Percentiles rank a stretch among this genome's conserved stretches.
Evolutionary conservation across 2,797 vertebrate genomes (phyloP).

Genomic region (Halcyon smyrnensis): DNA sequence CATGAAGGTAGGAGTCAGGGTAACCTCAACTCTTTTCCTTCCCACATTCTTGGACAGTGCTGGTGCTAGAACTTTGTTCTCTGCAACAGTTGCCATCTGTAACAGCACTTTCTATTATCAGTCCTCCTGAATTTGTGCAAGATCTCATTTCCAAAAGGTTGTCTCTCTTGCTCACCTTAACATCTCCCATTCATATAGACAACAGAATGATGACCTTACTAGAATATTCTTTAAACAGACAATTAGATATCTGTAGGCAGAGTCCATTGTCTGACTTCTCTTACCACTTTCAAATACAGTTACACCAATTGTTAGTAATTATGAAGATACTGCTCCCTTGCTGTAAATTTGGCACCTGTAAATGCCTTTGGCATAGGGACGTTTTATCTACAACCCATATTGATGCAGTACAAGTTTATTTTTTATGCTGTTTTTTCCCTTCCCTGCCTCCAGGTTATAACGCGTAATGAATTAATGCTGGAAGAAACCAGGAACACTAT

Average conservation of each 20-base stretch:
- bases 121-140: not conserved
- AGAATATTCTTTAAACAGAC: not conserved
- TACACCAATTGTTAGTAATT: not conserved
- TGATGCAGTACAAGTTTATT: not conserved
- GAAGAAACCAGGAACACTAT: conserved; percentile 99
- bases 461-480: conserved; percentile 96
- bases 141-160: not conserved
- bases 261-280: not conserved
- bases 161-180: not conserved
- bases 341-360: not conserved
- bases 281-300: no score
- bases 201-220: not conserved
- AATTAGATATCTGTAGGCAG: not conserved
- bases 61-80: conserved; percentile 10
- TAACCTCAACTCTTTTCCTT: conserved; percentile 44
- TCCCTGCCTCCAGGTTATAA: conserved; percentile 87
- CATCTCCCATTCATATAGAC: not conserved
- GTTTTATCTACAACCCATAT: not conserved
- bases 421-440: not conserved
- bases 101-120: not conserved
- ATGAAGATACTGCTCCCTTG: not conserved
- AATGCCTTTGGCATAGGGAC: not conserved
- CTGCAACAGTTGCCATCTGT: not conserved
- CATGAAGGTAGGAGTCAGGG: conserved; percentile 39
- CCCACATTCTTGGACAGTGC: not conserved